phyloP scores from a whole-genome alignment of 2,888 invertebrate species.

The Cheilosia impressa region DNA sequence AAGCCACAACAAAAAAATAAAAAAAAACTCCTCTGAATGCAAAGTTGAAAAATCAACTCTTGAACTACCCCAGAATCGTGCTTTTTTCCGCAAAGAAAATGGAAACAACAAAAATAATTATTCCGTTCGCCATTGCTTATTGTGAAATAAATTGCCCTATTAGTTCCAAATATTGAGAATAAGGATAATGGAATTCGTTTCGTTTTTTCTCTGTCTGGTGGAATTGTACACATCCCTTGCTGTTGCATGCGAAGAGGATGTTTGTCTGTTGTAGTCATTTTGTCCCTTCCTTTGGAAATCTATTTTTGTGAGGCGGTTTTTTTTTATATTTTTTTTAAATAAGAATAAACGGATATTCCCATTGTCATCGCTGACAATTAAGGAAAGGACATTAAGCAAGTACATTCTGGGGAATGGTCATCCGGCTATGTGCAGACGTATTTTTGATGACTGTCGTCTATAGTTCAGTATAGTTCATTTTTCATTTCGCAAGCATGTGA shows the following conservation, averaged over 20 bases:
- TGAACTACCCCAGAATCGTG: conserved; percentile 19
- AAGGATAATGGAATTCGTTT: conserved; percentile 55
- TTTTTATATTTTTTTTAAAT: not conserved
- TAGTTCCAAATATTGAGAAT: conserved; percentile 63
- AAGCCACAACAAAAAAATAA: not conserved
- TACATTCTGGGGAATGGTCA: conserved; percentile 53
- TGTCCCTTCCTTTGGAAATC: conserved; percentile 10
- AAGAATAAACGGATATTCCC: conserved; percentile 42
- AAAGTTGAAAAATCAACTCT: conserved; percentile 18
- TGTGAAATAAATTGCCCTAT: conserved; percentile 67
- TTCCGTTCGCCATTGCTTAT: conserved; percentile 57
- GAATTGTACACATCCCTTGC: not conserved
- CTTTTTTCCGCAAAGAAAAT: not conserved
- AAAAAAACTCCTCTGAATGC: not conserved
- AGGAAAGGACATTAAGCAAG: conserved; percentile 49
- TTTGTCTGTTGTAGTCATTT: conserved; percentile 10
- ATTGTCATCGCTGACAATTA: conserved; percentile 48
- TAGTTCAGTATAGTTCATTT: conserved; percentile 17
- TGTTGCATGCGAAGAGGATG: conserved; percentile 23
- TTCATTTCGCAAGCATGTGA: not conserved
- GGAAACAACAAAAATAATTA: conserved; percentile 40
- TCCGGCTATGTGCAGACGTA: conserved; percentile 42
- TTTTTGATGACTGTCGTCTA: conserved; percentile 15
- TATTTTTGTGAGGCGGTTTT: not conserved
- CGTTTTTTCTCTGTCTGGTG: not conserved